Conservation (phyloP, 2,888 invertebrate genomes). For the Allolobophora icterica region DNA sequence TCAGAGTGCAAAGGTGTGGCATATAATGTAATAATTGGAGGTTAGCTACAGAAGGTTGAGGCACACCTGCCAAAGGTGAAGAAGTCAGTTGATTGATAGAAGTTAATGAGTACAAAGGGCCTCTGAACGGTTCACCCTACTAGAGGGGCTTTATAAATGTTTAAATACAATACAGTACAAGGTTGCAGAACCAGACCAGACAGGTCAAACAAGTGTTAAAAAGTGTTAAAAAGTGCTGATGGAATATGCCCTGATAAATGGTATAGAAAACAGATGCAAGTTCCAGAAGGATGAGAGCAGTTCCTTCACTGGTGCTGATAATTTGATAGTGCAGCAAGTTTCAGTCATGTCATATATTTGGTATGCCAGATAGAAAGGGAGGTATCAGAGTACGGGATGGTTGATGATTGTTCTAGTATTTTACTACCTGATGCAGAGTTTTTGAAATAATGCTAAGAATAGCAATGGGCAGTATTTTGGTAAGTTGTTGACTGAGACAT, state of each 20-base stretch:
- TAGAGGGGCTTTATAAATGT: no score
- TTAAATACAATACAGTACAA: no score
- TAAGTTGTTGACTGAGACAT: no score
- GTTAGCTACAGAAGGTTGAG: background rate
- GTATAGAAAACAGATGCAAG: background rate
- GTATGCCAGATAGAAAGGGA: background rate
- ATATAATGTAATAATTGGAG: background rate
- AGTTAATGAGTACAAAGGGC: no score
- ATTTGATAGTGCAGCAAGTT: background rate
- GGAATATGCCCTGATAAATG: background rate
- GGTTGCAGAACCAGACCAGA: background rate
- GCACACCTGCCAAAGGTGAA: background rate
- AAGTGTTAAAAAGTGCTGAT: no score
- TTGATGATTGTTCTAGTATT: background rate
- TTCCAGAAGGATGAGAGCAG: background rate
- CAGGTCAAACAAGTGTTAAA: no score
- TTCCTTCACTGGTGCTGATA: background rate
- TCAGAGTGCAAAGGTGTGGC: background rate
- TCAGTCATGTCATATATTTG: background rate
- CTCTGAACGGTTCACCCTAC: no score
- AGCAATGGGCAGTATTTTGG: no score
- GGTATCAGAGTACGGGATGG: background rate
- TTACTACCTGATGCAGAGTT: background rate
- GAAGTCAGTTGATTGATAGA: background rate
- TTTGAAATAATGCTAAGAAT: background rate